Evolutionary conservation across 2,888 invertebrate genomes (phyloP).

Genomic region (Sinotaia quadrata): DNA sequence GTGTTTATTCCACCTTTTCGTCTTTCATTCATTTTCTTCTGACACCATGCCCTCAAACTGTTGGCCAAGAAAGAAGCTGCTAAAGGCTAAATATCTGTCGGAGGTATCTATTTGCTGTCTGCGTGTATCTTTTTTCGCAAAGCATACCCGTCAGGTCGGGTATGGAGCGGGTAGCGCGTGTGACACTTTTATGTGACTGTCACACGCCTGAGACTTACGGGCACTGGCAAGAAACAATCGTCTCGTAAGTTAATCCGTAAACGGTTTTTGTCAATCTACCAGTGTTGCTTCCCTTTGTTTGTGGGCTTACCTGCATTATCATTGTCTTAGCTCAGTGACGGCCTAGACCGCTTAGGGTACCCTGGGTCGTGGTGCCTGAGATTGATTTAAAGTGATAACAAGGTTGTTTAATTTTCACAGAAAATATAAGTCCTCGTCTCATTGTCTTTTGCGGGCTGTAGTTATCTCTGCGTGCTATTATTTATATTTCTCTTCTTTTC

Average conservation of each 20-base stretch:
- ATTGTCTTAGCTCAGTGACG: not conserved
- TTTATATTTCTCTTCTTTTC: no score
- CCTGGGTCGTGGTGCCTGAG: no score
- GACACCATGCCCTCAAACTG: no score
- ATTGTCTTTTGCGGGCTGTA: no score
- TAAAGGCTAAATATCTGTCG: not conserved
- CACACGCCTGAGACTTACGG: not conserved
- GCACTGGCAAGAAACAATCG: not conserved
- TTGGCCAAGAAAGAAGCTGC: not conserved
- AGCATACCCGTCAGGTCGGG: not conserved
- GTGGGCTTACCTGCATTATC: not conserved
- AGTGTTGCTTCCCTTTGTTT: not conserved
- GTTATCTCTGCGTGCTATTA: no score
- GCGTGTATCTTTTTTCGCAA: not conserved
- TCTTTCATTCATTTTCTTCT: no score
- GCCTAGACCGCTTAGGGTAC: no score
- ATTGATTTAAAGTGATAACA: no score
- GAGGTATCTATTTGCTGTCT: not conserved
- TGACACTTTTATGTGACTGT: conserved; percentile 7
- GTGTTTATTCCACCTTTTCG: no score
- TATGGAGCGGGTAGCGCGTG: not conserved
- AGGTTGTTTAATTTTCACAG: no score
- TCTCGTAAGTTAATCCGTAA: not conserved
- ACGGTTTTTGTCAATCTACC: not conserved
- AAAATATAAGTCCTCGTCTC: no score